Percentiles rank a stretch among this genome's conserved stretches.
Conservation (phyloP, 2,888 invertebrate genomes). For the Agonopterix subpropinquella region DNA sequence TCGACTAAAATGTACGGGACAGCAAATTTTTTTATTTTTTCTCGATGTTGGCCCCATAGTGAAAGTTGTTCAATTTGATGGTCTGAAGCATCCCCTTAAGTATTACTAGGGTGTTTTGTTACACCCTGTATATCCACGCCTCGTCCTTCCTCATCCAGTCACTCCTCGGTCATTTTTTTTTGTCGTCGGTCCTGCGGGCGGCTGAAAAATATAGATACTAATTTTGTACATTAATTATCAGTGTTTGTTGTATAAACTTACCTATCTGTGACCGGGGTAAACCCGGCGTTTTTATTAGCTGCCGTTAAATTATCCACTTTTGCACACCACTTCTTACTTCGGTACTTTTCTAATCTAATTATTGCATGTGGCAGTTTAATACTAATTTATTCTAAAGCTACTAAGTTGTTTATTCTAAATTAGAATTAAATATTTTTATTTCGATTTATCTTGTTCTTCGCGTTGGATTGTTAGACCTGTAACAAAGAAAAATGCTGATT, state of each 20-base stretch:
- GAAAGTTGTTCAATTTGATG: no score
- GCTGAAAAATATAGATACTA: no score
- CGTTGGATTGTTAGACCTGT: constrained; percentile 44
- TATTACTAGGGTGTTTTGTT: no score
- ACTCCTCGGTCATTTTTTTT: no score
- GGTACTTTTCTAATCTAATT: constrained; percentile 18
- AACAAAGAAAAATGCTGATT: constrained; percentile 36
- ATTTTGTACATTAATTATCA: not conserved
- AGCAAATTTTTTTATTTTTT: no score
- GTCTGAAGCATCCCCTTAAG: no score
- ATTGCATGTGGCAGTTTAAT: constrained; percentile 24
- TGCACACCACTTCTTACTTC: constrained; percentile 31
- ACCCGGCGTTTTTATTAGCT: constrained; percentile 47
- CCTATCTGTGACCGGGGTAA: constrained; percentile 63
- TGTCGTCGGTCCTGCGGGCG: no score
- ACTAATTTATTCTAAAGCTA: constrained; percentile 3
- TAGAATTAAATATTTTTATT: constrained; percentile 12
- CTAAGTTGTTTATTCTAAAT: not conserved
- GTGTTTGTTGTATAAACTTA: constrained; percentile 21
- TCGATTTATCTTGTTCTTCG: constrained; percentile 18
- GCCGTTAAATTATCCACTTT: constrained; percentile 62
- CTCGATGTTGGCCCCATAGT: no score
- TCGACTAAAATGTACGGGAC: no score
- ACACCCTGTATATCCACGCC: no score
- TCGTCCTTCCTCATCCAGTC: no score